These are phyloP conservation scores for Eupeodes latifasciatus DNA, from an alignment of 2,888 invertebrate genomes.

Conservation along the genomic window DNA sequence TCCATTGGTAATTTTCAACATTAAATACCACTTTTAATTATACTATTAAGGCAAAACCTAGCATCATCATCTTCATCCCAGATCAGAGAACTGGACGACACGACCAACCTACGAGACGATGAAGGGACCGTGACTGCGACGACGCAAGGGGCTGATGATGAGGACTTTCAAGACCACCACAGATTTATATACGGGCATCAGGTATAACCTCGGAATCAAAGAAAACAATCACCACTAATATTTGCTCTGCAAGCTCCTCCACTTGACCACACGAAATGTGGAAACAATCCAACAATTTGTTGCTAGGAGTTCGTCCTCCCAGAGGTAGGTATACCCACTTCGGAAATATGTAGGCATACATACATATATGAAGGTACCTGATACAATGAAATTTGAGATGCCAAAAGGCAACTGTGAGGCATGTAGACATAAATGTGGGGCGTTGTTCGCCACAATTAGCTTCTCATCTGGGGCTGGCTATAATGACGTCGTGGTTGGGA, in stretches of 20 bases:
- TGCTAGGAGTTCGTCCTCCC: not conserved
- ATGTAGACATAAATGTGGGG: conserved; percentile 74
- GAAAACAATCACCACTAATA: conserved; percentile 47
- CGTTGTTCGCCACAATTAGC: conserved; percentile 75
- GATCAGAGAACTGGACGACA: conserved; percentile 36
- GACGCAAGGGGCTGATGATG: not conserved
- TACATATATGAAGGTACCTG: not conserved
- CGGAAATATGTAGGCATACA: too few relatives aligned
- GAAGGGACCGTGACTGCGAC: too few relatives aligned
- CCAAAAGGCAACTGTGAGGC: conserved; percentile 65
- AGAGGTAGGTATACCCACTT: too few relatives aligned
- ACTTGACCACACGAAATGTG: conserved; percentile 71
- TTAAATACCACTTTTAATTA: conserved; percentile 61
- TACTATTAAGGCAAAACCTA: conserved; percentile 59
- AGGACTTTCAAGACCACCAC: conserved; percentile 32
- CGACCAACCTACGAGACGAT: not conserved
- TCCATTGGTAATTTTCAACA: conserved; percentile 32
- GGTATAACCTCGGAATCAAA: conserved; percentile 33
- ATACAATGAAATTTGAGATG: conserved; percentile 65
- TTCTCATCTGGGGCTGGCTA: conserved; percentile 53
- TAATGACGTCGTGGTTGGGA: conserved; percentile 65
- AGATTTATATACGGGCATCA: not conserved
- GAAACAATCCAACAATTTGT: conserved; percentile 57
- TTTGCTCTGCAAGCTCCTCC: conserved; percentile 39
- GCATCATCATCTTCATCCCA: conserved; percentile 37